Base-by-base conservation (phyloP, 2,113 vertebrate species). In the Mungos mungo region DNA sequence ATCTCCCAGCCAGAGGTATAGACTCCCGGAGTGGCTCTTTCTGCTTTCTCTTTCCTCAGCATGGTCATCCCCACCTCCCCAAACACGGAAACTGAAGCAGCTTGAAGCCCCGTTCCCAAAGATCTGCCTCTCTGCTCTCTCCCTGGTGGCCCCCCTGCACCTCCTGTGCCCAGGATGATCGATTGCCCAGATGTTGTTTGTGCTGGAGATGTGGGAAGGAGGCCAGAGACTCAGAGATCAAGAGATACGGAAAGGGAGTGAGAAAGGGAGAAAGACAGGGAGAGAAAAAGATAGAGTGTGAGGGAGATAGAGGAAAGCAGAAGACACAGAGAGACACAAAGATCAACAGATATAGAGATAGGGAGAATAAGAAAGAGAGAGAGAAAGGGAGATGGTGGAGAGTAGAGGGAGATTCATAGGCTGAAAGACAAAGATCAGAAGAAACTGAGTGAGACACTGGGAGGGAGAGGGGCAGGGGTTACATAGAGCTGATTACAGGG, bases 101-200 rank as follows among this genome's bases (percentile, higher is more conserved):
- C 57, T 60, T 8, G 45, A 83, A 86, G 90, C 31, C 52, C 45
- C 35, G n/a, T 88, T 60, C 29, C 52, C 41, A 0, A 0, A 15
- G 29, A 13, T 69, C 63, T 54, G 50, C 65, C 83, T 94, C 89
- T 74, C 27, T 45, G 38, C 68, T 72, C 86, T 74, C 87, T 91
- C 71, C 50, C 87, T 65, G 15, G 33, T 69, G 81, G 86, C 79
- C 35, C 63, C 81, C 57, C 86, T 63, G 52, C 65, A 35, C 85
- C 95, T 94, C 80, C 71, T 2, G 8, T 97, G 96, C 96, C 97
- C 97, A 93, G 81, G 76, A 54, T 97, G 95, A 98, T 98, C 19
- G 87, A 97, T 97, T 35, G 87, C 47, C 98, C 98, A 98, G 97
- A 98, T 98, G 98, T 98, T 98, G 97, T 98, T 98, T 98, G 93